Evolutionary conservation across 2,113 vertebrate species (phyloP), one percentile per base, ranked within the genome.

Genomic region (Halcyon senegalensis): DNA sequence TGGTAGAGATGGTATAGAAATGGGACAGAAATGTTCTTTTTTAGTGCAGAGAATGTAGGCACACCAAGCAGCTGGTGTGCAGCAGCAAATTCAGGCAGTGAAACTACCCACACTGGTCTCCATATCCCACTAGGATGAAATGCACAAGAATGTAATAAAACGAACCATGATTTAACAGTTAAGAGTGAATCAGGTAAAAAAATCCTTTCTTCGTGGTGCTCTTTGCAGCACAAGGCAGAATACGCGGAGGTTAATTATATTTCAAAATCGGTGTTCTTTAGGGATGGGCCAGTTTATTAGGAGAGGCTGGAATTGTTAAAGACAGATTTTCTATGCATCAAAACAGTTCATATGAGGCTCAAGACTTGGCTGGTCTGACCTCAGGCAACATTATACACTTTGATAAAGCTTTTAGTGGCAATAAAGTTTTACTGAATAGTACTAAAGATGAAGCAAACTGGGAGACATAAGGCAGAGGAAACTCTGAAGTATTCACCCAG

Each of bases 351-450:
- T 68, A 44, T 43, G 80, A 95, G 87, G 69, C 84, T 93, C 62
- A 66, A 75, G 87, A 41, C 74, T 92, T 94, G 77, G 70, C 84
- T 95, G 81, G 19, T 89, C 77, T 96, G 96, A 96, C 95, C 91
- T 96, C 84, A 87, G 93, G 89, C 93, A 79, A 66, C 25, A 39
- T 53, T 73, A 16, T 89, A 67, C 84, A 69, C 95, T 91, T 93
- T 91, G 91, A 91, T 96, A 93, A 97, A 93, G 81, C 53, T 95
- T 96, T 96, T 87, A 95, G 84, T 83, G 28, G 80, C 74, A 91
- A 87, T 96, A 89, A 95, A 92, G 74, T 97, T 97, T 96, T 96
- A 95, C 91, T 66, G 87, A 96, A 85, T 53, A 91, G 48, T 62
- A 73, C 69, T 94, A 87, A 94, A 95, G 78, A 92, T 62, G 93